A percentile compares a stretch with the other conserved stretches of the same genome.
phyloP scores from a whole-genome alignment of 1,140 invertebrate genomes.

The Drosophila littoralis region DNA sequence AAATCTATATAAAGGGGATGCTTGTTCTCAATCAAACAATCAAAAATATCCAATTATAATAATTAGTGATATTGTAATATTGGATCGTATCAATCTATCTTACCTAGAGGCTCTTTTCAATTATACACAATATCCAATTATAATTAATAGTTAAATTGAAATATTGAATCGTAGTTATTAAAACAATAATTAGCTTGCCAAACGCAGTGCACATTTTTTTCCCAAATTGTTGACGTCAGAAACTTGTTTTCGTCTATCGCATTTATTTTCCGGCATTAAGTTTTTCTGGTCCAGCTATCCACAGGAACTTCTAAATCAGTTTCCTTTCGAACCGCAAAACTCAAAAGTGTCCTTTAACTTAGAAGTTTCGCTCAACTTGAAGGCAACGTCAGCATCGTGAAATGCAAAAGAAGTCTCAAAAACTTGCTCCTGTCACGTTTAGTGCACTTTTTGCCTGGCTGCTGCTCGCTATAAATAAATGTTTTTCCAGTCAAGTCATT shows the following conservation, averaged over 20 bases:
- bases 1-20: no score
- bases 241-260: neutral
- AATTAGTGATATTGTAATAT: no score
- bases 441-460: conserved; percentile 16
- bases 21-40: no score
- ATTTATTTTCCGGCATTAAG: conserved; percentile 13
- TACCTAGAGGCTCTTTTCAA: no score
- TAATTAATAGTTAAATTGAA: no score
- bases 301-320: conserved; percentile 56
- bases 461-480: conserved; percentile 31
- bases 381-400: conserved; percentile 51
- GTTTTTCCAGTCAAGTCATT: conserved; percentile 44
- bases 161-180: no score
- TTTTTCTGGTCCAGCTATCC: conserved; percentile 45
- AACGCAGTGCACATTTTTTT: neutral
- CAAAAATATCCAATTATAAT: no score
- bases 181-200: neutral
- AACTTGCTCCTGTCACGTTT: conserved; percentile 56
- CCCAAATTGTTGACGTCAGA: conserved; percentile 3
- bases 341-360: conserved; percentile 61
- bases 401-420: conserved; percentile 50
- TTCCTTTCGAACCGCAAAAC: conserved; percentile 41
- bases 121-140: no score
- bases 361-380: conserved; percentile 61
- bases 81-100: no score